Conservation (phyloP, 2,888 invertebrate genomes). For the Ennomos erosarius region DNA sequence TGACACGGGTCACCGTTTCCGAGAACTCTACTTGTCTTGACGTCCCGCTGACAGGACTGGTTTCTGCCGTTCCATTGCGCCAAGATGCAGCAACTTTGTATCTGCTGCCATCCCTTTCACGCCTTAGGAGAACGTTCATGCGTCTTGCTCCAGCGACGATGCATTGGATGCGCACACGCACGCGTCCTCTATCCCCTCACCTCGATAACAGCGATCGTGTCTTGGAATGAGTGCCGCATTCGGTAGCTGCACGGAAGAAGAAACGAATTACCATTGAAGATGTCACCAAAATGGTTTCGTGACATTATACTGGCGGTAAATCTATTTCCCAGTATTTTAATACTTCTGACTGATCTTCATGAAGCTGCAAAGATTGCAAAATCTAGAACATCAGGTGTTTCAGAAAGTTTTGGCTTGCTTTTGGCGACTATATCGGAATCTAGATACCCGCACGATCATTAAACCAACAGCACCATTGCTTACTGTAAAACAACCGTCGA, state of each 20-base stretch:
- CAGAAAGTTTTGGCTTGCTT: conserved; percentile 15
- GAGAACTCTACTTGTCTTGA: conserved; percentile 83
- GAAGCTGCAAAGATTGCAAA: too few relatives aligned
- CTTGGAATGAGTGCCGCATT: conserved; percentile 76
- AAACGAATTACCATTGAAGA: conserved; percentile 73
- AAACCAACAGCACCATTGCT: conserved; percentile 54
- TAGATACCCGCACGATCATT: conserved; percentile 47
- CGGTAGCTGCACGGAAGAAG: conserved; percentile 76
- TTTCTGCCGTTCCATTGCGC: conserved; percentile 77
- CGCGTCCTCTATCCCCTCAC: conserved; percentile 76
- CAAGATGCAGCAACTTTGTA: conserved; percentile 76
- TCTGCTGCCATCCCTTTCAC: conserved; percentile 60
- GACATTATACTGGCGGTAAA: too few relatives aligned
- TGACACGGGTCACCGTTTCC: conserved; percentile 85
- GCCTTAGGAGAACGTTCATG: conserved; percentile 41
- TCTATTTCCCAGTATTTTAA: too few relatives aligned
- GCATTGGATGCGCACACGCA: conserved; percentile 80
- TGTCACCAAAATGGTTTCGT: not conserved
- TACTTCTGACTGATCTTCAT: too few relatives aligned
- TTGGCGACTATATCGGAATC: conserved; percentile 31
- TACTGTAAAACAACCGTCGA: conserved; percentile 57
- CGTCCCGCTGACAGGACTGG: conserved; percentile 84
- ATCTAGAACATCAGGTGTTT: not conserved
- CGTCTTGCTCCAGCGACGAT: conserved; percentile 58
- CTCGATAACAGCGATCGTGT: conserved; percentile 76